Conservation (phyloP, 2,113 vertebrate genomes). For the Campylorhamphus procurvoides region DNA sequence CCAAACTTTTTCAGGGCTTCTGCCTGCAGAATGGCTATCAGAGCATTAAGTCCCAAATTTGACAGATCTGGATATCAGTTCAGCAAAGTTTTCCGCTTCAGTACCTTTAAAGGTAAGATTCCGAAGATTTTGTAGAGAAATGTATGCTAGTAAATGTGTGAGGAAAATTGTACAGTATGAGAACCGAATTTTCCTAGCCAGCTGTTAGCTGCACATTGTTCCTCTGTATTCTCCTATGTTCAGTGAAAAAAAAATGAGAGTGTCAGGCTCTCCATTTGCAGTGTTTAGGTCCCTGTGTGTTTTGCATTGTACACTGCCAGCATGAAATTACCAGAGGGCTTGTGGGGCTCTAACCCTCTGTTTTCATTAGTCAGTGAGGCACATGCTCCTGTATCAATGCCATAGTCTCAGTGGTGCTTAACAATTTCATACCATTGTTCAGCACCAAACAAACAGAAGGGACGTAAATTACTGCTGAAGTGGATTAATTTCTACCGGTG, state of each 20-base stretch:
- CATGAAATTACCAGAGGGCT: conserved; percentile 33
- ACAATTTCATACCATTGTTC: conserved; percentile 44
- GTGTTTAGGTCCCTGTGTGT: background rate
- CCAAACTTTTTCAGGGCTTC: conserved; percentile 41
- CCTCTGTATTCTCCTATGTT: background rate
- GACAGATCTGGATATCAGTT: conserved; percentile 23
- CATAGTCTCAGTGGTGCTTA: background rate
- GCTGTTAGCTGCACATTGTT: background rate
- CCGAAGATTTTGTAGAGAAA: background rate
- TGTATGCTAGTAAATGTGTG: background rate
- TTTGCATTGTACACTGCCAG: background rate
- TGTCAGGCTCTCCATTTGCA: background rate
- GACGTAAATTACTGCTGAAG: conserved; percentile 40
- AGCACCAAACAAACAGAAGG: conserved; percentile 49
- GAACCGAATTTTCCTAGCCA: background rate
- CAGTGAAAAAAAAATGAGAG: background rate
- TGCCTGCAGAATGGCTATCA: conserved; percentile 61
- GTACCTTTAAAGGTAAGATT: conserved; percentile 57
- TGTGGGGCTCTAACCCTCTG: background rate
- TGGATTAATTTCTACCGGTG: background rate
- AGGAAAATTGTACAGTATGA: background rate
- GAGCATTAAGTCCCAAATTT: conserved; percentile 39
- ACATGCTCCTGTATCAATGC: background rate
- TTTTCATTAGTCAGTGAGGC: background rate
- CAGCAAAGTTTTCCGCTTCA: conserved; percentile 49